A percentile compares a stretch with the other conserved stretches of the same genome.
phyloP scores from a whole-genome alignment of 2,113 vertebrate genomes.

The Perca schrenkii region DNA sequence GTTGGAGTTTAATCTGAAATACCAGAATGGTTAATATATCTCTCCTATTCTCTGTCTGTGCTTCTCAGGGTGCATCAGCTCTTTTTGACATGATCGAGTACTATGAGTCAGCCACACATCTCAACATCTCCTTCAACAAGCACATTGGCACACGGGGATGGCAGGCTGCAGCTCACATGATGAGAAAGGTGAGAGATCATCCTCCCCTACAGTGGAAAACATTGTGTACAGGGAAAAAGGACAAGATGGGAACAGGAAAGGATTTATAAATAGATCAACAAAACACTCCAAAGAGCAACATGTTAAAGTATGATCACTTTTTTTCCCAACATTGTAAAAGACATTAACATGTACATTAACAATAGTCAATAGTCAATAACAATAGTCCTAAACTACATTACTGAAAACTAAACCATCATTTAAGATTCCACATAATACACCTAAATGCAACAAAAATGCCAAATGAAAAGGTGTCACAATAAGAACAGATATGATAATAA shows the following conservation, averaged over 20 bases:
- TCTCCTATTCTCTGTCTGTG: not conserved
- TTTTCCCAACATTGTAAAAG: not conserved
- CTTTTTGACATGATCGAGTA: conserved; percentile 98
- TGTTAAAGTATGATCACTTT: not conserved
- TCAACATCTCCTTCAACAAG: conserved; percentile 97
- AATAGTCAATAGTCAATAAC: too few species aligned
- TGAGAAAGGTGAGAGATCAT: conserved; percentile 90
- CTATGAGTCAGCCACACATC: conserved; percentile 96
- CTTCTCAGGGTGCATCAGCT: conserved; percentile 90
- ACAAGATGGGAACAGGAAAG: not conserved
- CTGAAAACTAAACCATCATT: not conserved
- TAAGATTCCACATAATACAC: not conserved
- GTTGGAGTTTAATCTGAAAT: not conserved
- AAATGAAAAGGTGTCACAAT: not conserved
- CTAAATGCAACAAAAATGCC: too few species aligned
- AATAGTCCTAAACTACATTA: not conserved
- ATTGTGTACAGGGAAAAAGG: not conserved
- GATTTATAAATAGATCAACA: not conserved
- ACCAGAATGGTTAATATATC: not conserved
- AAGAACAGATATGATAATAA: not conserved
- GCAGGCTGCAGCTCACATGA: conserved; percentile 97
- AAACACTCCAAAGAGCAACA: not conserved
- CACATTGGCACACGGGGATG: conserved; percentile 96
- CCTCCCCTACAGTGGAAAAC: not conserved
- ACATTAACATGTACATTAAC: not conserved